Conservation (phyloP, 35 echinoderm and acorn worm genomes). For the Ophiothrix spiculata region DNA sequence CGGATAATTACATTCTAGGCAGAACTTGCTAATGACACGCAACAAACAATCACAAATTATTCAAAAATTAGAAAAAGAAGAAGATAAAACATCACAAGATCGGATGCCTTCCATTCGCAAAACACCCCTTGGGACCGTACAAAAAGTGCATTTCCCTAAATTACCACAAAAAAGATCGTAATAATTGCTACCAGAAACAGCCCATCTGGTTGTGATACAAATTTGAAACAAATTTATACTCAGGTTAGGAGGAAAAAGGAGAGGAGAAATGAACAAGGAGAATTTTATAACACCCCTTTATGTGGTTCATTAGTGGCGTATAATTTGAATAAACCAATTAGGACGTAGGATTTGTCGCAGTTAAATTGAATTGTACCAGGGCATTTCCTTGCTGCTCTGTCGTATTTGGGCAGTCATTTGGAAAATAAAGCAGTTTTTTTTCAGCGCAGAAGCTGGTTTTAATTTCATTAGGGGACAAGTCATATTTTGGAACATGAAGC, state of each 20-base stretch:
- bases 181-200: not conserved
- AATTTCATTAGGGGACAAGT: not conserved
- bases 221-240: not conserved
- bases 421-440: not conserved
- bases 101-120: not conserved
- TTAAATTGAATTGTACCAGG: constrained; percentile 5
- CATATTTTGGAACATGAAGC: not conserved
- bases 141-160: not conserved
- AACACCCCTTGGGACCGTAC: not conserved
- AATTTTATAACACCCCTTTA: constrained; percentile 5
- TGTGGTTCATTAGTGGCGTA: not conserved
- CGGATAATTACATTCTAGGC: not conserved
- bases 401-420: not conserved
- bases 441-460: not conserved
- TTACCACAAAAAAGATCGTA: not conserved
- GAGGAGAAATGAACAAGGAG: not conserved
- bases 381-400: not conserved
- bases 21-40: not conserved
- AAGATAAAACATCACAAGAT: too few relatives aligned
- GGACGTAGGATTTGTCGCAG: not conserved
- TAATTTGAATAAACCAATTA: constrained; percentile 17
- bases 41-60: not conserved
- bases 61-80: not conserved
- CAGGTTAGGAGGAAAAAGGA: not conserved
- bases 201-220: not conserved